Evolutionary conservation across 2,888 invertebrate genomes (phyloP), one percentile per base, ranked within the genome.

Genomic region (Blastobasis adustella): DNA sequence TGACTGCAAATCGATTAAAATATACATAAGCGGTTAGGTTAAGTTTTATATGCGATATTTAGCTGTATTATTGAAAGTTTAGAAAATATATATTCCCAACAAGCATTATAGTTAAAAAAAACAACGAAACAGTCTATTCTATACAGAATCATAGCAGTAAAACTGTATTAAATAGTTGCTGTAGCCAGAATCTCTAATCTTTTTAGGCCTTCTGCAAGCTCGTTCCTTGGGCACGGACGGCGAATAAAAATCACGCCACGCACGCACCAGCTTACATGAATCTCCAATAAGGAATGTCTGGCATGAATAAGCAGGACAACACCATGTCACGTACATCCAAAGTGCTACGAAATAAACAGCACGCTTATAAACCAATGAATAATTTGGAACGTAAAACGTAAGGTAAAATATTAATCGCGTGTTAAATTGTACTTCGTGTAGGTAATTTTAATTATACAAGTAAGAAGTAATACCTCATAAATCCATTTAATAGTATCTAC

Each of bases 1-100:
- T 66, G 59, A 60, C 69, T 69, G 69, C 45, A 66, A 67, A 23
- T 23, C 56, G 54, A 62, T 37, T 37, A 37, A n/a, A 46, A 46
- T 4, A 45, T 10, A 45, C 4, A 45, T 2, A 45, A 42, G 42
- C 10, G n/a, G 10, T 42, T 42, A 42, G 42, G 42, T 42, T 10
- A 36, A 45, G 23, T 36, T 45, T 45, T 23, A 40, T 9, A 40
- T 40, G 40, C 1, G 41, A 8, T 9, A 6, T 41, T 41, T 6
- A 41, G 7, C 42, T 10, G 9, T 42, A 42, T 9, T 42, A 42
- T 42, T 23, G 23, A 23, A 23, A 3, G 23, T 23, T 23, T 2
- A 23, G 23, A 23, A 23, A 23, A 23, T 23, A 23, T 23, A 23
- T 23, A 23, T 23, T 23, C 23, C 23, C 23, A 23, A 23, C 2